Evolutionary conservation across 2,888 invertebrate species (phyloP).

Genomic region (Cerastoderma edule): DNA sequence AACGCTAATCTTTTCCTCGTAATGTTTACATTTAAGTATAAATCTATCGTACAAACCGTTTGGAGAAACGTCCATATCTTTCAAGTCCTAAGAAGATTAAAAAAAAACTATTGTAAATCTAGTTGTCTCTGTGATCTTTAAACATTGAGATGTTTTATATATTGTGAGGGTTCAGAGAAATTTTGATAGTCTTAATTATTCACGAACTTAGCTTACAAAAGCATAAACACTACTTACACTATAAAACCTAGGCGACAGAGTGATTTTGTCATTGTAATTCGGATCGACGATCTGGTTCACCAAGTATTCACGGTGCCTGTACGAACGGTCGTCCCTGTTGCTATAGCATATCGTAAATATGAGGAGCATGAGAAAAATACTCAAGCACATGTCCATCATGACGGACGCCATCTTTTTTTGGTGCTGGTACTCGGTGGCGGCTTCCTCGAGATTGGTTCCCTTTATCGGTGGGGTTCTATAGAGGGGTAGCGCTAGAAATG

Average conservation of each 20-base stretch:
- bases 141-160: too few relatives aligned
- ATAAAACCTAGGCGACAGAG: slow-evolving; percentile 41
- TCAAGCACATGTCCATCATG: slow-evolving; percentile 52
- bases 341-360: slow-evolving; percentile 69
- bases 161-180: too few relatives aligned
- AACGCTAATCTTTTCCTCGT: too few relatives aligned
- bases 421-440: slow-evolving; percentile 22
- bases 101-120: too few relatives aligned
- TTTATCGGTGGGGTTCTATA: slow-evolving; percentile 33
- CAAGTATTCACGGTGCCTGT: slow-evolving; percentile 53
- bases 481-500: slow-evolving; percentile 31
- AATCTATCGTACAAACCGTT: too few relatives aligned
- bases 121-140: too few relatives aligned
- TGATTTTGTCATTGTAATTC: neutral
- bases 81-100: too few relatives aligned
- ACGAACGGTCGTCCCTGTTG: slow-evolving; percentile 69
- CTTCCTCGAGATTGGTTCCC: slow-evolving; percentile 27
- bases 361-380: slow-evolving; percentile 67
- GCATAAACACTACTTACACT: slow-evolving; percentile 33
- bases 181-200: too few relatives aligned
- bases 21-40: too few relatives aligned
- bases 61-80: too few relatives aligned
- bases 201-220: too few relatives aligned
- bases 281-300: slow-evolving; percentile 55
- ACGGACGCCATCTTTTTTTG: slow-evolving; percentile 18